Conservation (phyloP, 2,113 vertebrate genomes). For the Myrmophylax atrothorax region DNA sequence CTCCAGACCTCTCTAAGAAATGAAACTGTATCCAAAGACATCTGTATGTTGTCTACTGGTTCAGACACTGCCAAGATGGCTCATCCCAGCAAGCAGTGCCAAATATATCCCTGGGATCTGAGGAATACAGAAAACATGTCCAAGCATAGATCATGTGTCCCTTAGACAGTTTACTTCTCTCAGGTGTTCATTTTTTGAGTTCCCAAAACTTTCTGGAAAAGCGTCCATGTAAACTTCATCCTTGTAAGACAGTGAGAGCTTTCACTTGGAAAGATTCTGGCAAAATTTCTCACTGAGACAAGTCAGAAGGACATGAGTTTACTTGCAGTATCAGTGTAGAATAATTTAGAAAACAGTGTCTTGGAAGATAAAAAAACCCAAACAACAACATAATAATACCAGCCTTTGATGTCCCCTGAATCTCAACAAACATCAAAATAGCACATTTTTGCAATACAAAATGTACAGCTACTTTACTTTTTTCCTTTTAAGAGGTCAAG, state of each 20-base stretch:
- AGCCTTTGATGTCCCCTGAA: neutral
- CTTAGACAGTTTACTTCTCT: neutral
- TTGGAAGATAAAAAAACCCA: neutral
- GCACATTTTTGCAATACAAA: neutral
- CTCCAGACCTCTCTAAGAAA: neutral
- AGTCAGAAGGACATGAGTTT: neutral
- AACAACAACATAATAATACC: neutral
- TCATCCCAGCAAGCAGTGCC: neutral
- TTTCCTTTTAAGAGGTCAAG: neutral
- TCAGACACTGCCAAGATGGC: neutral
- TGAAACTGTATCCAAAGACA: neutral
- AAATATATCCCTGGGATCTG: neutral
- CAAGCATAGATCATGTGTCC: neutral
- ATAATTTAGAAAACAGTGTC: neutral
- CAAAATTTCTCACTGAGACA: neutral
- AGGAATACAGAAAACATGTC: neutral
- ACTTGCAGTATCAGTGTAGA: neutral
- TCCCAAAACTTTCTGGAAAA: neutral
- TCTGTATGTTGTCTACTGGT: neutral
- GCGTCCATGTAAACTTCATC: neutral
- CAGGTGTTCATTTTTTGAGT: neutral
- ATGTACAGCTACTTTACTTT: neutral
- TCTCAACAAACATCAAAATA: neutral
- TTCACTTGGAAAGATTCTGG: neutral
- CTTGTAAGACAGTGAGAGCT: neutral